Base-by-base conservation (phyloP, 2,888 invertebrate genomes). In the Thecocarcelia acutangulata region DNA sequence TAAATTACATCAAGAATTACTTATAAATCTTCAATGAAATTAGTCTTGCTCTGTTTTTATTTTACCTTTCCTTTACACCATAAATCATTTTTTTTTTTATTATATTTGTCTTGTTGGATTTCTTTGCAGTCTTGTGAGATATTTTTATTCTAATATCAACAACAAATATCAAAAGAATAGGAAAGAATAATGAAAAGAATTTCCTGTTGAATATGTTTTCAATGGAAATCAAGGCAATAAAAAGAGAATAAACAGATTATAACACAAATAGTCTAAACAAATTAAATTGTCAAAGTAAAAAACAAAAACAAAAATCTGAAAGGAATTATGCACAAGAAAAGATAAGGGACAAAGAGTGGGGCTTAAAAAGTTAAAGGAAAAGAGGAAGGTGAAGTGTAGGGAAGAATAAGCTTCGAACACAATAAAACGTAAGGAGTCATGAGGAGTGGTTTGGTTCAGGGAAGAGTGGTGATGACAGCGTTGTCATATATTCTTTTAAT, bases 201-300 rank as follows among this genome's bases (percentile, higher is more conserved):
- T 28, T 63, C 11, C 19, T 12, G 12, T 15, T 33, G 42, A 42
- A 64, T 70, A 58, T 77, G 70, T 58, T 64, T 70, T 58, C 24
- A 58, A 70, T 46, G 21, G 24, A 58, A 70, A 64, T 64, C 21
- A 64, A 54, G 77, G 61, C n/a, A 63, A 77, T 76, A 52, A 58
- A 9, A 24, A 15, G 37, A 5, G 2, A 3, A 24, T 6, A 24
- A 21, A 40, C 13, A 42, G 4, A 21, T 3, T 21, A 59, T 9
- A 24, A 24, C 15, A 44, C 6, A 8, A 15, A 15, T 15, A 1
- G 44, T 15, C 44, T 8, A 33, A 33, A 9, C 33, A 33, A 33
- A 33, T 33, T 33, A 33, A 33, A 33, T 33, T 33, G 8, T 33
- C 1, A 33, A 9, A 1, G 8, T 33, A 6, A 9, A 8, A 33